phyloP scores from a whole-genome alignment of 2,888 invertebrate genomes.

The Incurvaria masculella region DNA sequence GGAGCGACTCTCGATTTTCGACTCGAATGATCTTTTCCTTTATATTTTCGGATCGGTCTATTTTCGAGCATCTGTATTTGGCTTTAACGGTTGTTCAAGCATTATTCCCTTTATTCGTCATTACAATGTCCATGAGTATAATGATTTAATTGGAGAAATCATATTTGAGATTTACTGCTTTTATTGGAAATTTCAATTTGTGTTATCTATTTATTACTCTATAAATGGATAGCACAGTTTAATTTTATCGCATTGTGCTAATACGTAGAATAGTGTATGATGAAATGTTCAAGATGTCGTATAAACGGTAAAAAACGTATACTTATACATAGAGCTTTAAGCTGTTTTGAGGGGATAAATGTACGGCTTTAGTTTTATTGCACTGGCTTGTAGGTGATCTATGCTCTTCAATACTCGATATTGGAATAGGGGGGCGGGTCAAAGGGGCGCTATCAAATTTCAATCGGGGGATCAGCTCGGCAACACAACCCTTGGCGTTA shows the following conservation, averaged over 20 bases:
- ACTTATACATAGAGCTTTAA: too few species aligned
- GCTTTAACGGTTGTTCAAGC: not conserved
- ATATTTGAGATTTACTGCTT: not conserved
- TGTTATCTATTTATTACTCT: too few species aligned
- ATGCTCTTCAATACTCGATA: not conserved
- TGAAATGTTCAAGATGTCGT: too few species aligned
- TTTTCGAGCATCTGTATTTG: not conserved
- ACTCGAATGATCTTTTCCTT: not conserved
- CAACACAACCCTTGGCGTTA: not conserved
- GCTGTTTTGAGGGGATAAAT: too few species aligned
- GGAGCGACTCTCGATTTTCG: constrained; percentile 23
- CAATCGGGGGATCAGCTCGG: not conserved
- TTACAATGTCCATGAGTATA: not conserved
- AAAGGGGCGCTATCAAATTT: not conserved
- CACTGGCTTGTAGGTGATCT: not conserved
- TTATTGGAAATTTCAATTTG: too few species aligned
- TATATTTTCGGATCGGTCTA: not conserved
- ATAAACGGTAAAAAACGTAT: too few species aligned
- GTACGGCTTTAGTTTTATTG: not conserved
- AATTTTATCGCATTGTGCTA: too few species aligned
- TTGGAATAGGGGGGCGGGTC: not conserved
- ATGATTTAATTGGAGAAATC: not conserved
- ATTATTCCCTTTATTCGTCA: not conserved
- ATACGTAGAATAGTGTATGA: too few species aligned
- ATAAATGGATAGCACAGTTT: too few species aligned